Evolutionary conservation across 2,888 invertebrate species (phyloP).

Genomic region (Agrilus cyanescens): DNA sequence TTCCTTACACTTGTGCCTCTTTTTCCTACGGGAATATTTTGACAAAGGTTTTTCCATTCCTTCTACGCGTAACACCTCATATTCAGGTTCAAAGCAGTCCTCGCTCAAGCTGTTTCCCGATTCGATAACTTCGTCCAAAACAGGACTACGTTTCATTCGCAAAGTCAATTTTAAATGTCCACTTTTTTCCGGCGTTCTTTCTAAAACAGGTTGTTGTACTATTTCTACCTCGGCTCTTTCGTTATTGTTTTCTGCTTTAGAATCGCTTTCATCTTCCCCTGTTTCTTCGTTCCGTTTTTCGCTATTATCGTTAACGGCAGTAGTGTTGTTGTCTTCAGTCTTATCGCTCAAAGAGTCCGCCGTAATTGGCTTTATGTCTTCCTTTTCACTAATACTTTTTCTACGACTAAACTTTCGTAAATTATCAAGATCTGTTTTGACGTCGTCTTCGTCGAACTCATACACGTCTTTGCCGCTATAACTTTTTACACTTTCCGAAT

Average conservation of each 20-base stretch:
- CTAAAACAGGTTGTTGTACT: slow-evolving; percentile 10
- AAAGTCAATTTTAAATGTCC: slow-evolving; percentile 64
- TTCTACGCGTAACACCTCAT: slow-evolving; percentile 73
- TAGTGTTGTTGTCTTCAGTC: slow-evolving; percentile 15
- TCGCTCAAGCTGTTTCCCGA: slow-evolving; percentile 60
- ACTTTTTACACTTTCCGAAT: slow-evolving; percentile 14
- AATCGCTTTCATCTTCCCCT: slow-evolving; percentile 8
- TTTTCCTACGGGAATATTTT: slow-evolving; percentile 47
- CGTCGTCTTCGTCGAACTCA: slow-evolving; percentile 40
- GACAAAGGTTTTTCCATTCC: slow-evolving; percentile 51
- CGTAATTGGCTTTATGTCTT: slow-evolving; percentile 6
- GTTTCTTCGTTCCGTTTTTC: slow-evolving; percentile 7
- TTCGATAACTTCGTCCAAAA: slow-evolving; percentile 73
- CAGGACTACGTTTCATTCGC: slow-evolving; percentile 77
- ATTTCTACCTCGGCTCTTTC: slow-evolving; percentile 5
- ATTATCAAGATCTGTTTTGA: slow-evolving; percentile 25
- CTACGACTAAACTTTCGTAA: slow-evolving; percentile 8
- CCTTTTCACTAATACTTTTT: slow-evolving; percentile 17
- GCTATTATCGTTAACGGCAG: slow-evolving; percentile 4
- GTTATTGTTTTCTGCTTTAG: slow-evolving; percentile 1
- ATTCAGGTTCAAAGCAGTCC: slow-evolving; percentile 59
- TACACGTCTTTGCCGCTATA: slow-evolving; percentile 37
- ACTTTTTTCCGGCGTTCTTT: slow-evolving; percentile 28
- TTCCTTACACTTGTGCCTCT: slow-evolving; percentile 48
- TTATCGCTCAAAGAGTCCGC: slow-evolving; percentile 19